phyloP scores from a whole-genome alignment of 2,888 invertebrate species.

The Odontothrips loti region DNA sequence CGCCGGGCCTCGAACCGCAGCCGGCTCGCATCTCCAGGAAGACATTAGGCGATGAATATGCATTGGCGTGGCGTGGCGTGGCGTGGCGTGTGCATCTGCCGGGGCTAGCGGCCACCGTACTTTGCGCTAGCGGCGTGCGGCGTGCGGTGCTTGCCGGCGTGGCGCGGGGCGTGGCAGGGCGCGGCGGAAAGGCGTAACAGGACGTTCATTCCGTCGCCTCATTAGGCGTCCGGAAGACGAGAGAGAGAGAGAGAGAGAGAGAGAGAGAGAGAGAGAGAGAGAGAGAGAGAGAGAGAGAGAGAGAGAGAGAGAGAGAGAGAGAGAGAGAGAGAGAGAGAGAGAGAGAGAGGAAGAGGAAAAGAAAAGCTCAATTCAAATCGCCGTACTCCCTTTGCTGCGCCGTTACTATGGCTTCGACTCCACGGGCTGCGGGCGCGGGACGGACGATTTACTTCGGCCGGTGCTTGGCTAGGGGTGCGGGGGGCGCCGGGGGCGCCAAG shows the following conservation, averaged over 20 bases:
- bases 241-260: neutral
- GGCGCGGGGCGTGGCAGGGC: neutral
- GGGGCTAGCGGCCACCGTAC: neutral
- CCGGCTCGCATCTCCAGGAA: neutral
- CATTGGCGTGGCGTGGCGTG: neutral
- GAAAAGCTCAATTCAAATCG: neutral
- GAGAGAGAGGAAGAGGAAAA: neutral
- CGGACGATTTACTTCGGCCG: too few species aligned
- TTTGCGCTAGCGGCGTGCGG: neutral
- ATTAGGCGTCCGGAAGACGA: constrained; percentile 5
- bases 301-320: too few species aligned
- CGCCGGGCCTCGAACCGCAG: neutral
- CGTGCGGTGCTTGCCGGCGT: too few species aligned
- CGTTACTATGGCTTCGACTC: too few species aligned
- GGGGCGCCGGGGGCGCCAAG: too few species aligned
- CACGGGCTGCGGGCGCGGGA: neutral
- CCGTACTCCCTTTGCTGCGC: neutral
- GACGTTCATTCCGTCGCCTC: neutral
- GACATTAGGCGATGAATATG: constrained; percentile 20
- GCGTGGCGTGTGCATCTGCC: neutral
- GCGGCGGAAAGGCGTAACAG: neutral
- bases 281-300: too few species aligned
- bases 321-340: neutral
- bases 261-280: neutral
- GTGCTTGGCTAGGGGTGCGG: neutral